Percentiles rank a stretch among this genome's conserved stretches.
These are phyloP conservation scores for Cerastis leucographa DNA, from an alignment of 2,888 invertebrate species.

Conservation along the genomic window DNA sequence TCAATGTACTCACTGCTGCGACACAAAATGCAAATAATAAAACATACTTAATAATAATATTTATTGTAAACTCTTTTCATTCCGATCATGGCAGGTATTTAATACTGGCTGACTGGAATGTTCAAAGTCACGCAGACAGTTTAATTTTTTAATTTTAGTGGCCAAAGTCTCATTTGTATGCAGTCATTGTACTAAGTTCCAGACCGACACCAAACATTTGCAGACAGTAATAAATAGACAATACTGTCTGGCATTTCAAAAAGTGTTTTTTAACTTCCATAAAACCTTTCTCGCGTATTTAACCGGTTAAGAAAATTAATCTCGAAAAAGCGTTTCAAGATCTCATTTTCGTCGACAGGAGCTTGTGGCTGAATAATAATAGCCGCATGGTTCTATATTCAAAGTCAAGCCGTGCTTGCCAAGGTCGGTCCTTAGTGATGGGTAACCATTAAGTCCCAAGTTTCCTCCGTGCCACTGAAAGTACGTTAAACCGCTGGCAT, in stretches of 20 bases:
- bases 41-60: too few species aligned
- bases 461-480: too few species aligned
- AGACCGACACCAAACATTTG: slow-evolving; percentile 30
- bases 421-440: neutral
- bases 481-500: too few species aligned
- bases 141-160: neutral
- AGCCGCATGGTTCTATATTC: neutral
- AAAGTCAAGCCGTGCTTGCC: neutral
- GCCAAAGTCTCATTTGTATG: slow-evolving; percentile 18
- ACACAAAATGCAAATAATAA: too few species aligned
- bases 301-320: neutral
- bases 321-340: neutral
- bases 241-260: neutral
- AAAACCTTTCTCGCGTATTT: neutral
- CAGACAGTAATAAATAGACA: neutral
- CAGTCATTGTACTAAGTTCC: slow-evolving; percentile 1
- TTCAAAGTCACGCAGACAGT: neutral
- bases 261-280: neutral
- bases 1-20: too few species aligned
- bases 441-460: too few species aligned
- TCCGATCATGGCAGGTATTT: neutral
- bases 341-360: neutral
- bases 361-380: neutral
- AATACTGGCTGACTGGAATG: neutral
- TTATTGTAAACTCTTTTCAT: neutral